Evolutionary conservation across 2,113 vertebrate genomes (phyloP).

Genomic region (Capra hircus): DNA sequence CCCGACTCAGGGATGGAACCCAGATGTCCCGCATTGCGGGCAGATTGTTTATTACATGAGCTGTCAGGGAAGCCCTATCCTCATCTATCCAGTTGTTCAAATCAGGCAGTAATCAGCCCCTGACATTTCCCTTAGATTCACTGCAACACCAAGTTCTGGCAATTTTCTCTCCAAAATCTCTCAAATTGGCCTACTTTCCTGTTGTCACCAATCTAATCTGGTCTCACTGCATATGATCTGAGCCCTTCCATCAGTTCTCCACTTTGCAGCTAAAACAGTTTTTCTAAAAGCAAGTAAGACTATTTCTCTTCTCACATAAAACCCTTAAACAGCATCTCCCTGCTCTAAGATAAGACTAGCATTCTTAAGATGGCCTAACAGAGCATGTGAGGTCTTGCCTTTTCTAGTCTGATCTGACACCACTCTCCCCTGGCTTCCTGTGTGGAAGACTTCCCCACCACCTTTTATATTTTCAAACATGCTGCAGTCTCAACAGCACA

Average conservation of each 20-base stretch:
- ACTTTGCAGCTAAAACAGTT: conserved; percentile 5
- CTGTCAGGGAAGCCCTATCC: not conserved
- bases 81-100: not conserved
- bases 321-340: not conserved
- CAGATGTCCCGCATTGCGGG: not conserved
- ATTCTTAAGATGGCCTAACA: not conserved
- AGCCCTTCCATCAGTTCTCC: not conserved
- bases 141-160: not conserved
- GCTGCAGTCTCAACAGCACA: not conserved
- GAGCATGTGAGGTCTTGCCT: not conserved
- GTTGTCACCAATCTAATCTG: not conserved
- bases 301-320: not conserved
- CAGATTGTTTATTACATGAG: not conserved
- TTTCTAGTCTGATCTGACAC: not conserved
- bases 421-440: not conserved
- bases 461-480: conserved; percentile 5
- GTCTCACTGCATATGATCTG: not conserved
- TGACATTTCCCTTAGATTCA: not conserved
- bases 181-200: not conserved
- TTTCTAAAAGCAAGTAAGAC: not conserved
- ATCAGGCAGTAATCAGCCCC: not conserved
- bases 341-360: not conserved
- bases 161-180: conserved; percentile 9
- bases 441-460: not conserved
- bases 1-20: not conserved